Conservation (phyloP, 2,113 vertebrate species). For the Hypomesus transpacificus region DNA sequence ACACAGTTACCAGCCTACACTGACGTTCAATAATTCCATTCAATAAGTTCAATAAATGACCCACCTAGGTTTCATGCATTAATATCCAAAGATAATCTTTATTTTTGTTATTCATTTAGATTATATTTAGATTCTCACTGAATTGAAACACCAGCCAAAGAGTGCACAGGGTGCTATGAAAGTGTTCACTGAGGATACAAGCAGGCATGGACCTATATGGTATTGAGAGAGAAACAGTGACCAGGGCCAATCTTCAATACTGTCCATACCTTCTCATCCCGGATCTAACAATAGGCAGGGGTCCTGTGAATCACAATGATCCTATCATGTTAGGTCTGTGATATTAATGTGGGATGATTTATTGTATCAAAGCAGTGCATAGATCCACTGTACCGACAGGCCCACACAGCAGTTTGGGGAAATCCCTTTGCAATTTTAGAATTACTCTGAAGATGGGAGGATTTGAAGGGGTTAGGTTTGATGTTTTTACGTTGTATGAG, state of each 20-base stretch:
- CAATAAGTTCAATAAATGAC: background rate
- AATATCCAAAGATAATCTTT: conserved; percentile 26
- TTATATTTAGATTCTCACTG: conserved; percentile 19
- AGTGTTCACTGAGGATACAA: background rate
- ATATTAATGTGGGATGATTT: too few species aligned
- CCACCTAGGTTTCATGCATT: background rate
- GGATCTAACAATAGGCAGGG: background rate
- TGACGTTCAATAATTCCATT: too few species aligned
- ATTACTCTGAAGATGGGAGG: too few species aligned
- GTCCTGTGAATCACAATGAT: background rate
- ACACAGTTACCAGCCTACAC: background rate
- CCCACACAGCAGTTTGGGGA: too few species aligned
- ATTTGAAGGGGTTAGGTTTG: too few species aligned
- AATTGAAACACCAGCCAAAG: conserved; percentile 20
- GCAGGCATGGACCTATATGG: background rate
- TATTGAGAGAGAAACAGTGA: too few species aligned
- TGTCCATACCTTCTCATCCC: background rate
- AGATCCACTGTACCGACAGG: too few species aligned
- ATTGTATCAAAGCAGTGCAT: too few species aligned
- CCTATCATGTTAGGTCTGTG: background rate
- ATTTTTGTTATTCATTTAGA: background rate
- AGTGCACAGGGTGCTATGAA: background rate
- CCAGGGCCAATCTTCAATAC: background rate
- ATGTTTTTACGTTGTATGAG: too few species aligned
- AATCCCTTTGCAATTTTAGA: too few species aligned